These are phyloP conservation scores for Drosophila navojoa DNA, from an alignment of 1,140 invertebrate genomes.

Conservation along the genomic window DNA sequence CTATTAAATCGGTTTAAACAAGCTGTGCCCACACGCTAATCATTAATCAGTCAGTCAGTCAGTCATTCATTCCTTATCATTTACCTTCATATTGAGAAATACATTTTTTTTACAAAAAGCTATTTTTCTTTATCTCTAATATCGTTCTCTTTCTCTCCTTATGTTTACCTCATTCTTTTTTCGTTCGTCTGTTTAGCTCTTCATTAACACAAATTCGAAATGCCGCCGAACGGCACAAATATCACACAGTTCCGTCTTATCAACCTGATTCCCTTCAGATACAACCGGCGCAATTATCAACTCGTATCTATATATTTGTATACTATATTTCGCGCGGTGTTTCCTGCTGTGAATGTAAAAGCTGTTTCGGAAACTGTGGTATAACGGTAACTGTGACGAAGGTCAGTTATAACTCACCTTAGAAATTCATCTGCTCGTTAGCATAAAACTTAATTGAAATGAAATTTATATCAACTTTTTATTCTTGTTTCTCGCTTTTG, in stretches of 20 bases:
- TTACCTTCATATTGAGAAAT: no score
- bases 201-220: neutral
- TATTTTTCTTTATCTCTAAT: neutral
- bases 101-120: neutral
- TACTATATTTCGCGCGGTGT: neutral
- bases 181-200: neutral
- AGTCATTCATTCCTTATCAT: no score
- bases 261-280: slow-evolving; percentile 4
- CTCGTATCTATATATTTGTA: slow-evolving; percentile 1
- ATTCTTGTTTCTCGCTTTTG: slow-evolving; percentile 5
- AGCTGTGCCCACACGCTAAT: no score
- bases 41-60: no score
- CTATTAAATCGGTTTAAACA: no score
- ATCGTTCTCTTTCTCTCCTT: neutral
- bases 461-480: slow-evolving; percentile 14
- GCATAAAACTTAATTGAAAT: slow-evolving; percentile 6
- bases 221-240: neutral
- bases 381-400: slow-evolving; percentile 11
- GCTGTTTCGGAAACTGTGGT: neutral
- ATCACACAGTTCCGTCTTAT: slow-evolving; percentile 11
- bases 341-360: neutral
- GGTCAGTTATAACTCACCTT: slow-evolving; percentile 19
- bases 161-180: neutral
- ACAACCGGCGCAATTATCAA: slow-evolving; percentile 12
- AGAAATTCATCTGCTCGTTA: neutral